Conservation (phyloP, 2,113 vertebrate genomes). For the Eleginops maclovinus region DNA sequence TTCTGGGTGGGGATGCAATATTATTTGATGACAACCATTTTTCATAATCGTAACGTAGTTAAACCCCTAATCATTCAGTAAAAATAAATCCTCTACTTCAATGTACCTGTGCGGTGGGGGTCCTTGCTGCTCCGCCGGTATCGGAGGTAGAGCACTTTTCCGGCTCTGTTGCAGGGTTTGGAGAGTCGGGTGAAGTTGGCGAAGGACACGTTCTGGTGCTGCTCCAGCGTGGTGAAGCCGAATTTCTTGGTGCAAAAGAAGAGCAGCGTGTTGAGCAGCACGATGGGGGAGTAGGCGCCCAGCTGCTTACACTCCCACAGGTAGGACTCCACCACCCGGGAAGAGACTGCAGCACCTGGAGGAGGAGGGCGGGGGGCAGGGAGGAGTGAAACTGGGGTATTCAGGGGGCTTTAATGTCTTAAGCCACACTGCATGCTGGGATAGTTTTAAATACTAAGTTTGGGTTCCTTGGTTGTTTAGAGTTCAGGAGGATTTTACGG, state of each 20-base stretch:
- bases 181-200: slow-evolving; percentile 89
- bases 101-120: slow-evolving; percentile 65
- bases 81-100: not conserved
- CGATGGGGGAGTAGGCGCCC: slow-evolving; percentile 95
- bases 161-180: slow-evolving; percentile 86
- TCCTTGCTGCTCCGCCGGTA: slow-evolving; percentile 80
- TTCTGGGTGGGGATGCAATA: too few species aligned
- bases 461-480: too few species aligned
- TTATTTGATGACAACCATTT: too few species aligned
- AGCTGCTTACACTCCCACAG: slow-evolving; percentile 99
- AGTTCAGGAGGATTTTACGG: too few species aligned
- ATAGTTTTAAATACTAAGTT: not conserved
- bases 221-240: slow-evolving; percentile 89
- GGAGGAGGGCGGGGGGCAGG: not conserved
- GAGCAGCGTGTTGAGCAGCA: slow-evolving; percentile 95
- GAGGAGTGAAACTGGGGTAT: not conserved
- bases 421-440: not conserved
- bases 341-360: slow-evolving; percentile 55
- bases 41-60: too few species aligned
- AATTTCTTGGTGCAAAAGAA: slow-evolving; percentile 98
- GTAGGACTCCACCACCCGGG: slow-evolving; percentile 88
- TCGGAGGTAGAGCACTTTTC: slow-evolving; percentile 90
- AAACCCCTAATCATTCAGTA: too few species aligned
- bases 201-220: slow-evolving; percentile 94
- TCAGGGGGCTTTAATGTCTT: not conserved